Base-by-base conservation (phyloP, 92 coral and sea anemone genomes). In the Virgularia gustaviana region DNA sequence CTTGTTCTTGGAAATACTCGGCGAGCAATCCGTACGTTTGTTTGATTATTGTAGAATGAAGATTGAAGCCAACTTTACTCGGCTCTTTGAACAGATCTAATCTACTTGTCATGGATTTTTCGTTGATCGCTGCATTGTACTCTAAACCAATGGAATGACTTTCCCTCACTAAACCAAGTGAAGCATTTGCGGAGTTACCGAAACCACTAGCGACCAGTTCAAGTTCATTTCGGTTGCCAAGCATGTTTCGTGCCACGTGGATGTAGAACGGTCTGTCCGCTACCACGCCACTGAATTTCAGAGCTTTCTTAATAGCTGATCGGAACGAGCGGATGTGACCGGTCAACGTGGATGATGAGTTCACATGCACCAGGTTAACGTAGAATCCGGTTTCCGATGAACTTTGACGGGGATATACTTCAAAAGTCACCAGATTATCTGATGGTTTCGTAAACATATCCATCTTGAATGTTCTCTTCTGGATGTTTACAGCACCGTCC, bases 321-420 rank as follows among this genome's bases (percentile, higher is more conserved):
- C 18, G 2, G 59, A 49, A 68, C 31, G 75, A 49, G 35, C 61
- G 44, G 25, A 68, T 42, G 23, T 68, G 36, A 6, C 75, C 75
- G 9, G 44, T 68, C 45, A 68, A 27, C 85, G 82, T 39, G 75
- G 59, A 78, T 89, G 88, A 47, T 79, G 75, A 68, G 85, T 84
- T 43, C 88, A 91, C 0, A 88, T 84, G 82, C 80, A 90, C 89
- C 91, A 94, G 34, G 45, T 66, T 85, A 78, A 94, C 77, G 65
- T 83, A 89, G 60, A 87, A 77, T 22, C 96, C 99, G 30, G 83
- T 87, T 63, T 94, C 99, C 16, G 53, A 53, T 11, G 70, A 87
- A 25, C 66, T 76, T 39, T 85, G 60, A 9, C 78, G 78, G 36
- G 75, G 90, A 39, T 84, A 81, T 1, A 88, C 96, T 30, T 83